These are phyloP conservation scores for Amblyopsis hoosieri DNA, from an alignment of 2,797 vertebrate genomes.

Conservation along the genomic window DNA sequence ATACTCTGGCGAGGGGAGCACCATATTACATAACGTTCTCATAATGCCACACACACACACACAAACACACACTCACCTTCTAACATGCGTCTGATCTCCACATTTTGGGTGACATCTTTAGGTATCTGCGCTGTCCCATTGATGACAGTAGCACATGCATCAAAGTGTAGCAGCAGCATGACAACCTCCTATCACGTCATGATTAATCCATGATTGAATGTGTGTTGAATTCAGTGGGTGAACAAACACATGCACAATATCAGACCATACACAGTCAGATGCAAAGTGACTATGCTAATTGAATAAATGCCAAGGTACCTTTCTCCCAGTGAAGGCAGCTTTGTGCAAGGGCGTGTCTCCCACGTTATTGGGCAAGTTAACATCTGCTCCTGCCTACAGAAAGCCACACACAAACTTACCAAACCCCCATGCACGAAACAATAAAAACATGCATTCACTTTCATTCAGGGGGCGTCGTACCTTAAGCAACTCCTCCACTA, in stretches of 20 bases:
- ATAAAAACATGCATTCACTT: background rate
- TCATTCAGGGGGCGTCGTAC: constrained; percentile 54
- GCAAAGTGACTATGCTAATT: constrained; percentile 1
- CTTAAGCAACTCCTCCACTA: constrained; percentile 91
- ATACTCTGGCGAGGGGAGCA: too few species aligned
- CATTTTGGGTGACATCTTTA: constrained; percentile 89
- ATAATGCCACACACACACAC: too few species aligned
- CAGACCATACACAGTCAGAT: constrained; percentile 20
- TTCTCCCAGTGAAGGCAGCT: constrained; percentile 94
- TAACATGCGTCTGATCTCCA: constrained; percentile 92
- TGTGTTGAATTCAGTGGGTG: constrained; percentile 25
- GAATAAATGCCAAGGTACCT: constrained; percentile 73
- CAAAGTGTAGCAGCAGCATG: constrained; percentile 89
- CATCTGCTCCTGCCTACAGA: constrained; percentile 88
- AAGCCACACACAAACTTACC: constrained; percentile 20
- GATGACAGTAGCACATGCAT: constrained; percentile 88
- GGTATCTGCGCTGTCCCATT: constrained; percentile 94
- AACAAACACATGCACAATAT: constrained; percentile 65
- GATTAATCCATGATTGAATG: constrained; percentile 49
- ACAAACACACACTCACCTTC: constrained; percentile 82
- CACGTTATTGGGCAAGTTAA: constrained; percentile 90
- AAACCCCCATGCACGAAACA: background rate
- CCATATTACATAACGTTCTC: too few species aligned
- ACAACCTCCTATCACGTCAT: constrained; percentile 85
- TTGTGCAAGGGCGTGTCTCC: constrained; percentile 94